These are phyloP conservation scores for Loriculus beryllinus DNA, from an alignment of 2,797 vertebrate species.

Conservation along the genomic window DNA sequence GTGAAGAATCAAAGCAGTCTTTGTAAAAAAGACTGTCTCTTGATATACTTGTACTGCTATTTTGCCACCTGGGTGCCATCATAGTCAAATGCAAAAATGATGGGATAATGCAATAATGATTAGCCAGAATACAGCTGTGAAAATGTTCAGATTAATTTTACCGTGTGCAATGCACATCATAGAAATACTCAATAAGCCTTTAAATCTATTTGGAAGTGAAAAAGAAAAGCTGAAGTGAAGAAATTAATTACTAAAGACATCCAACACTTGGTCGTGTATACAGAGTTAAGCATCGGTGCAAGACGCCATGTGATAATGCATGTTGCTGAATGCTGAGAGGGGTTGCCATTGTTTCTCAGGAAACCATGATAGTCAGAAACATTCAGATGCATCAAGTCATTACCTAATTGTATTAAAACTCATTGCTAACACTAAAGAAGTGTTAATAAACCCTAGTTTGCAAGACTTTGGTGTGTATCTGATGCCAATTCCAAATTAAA, in stretches of 20 bases:
- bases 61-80: neutral
- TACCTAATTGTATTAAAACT: neutral
- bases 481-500: neutral
- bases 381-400: neutral
- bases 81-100: neutral
- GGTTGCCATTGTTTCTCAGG: conserved; percentile 6
- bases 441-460: neutral
- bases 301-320: neutral
- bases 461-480: neutral
- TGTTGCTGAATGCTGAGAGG: neutral
- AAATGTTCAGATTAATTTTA: neutral
- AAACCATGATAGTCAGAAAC: conserved; percentile 14
- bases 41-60: neutral
- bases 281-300: neutral
- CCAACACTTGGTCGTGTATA: neutral
- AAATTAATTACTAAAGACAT: neutral
- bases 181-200: neutral
- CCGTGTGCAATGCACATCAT: neutral
- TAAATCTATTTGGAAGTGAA: neutral
- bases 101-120: neutral
- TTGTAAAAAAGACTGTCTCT: neutral
- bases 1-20: neutral
- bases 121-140: neutral
- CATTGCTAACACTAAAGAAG: neutral
- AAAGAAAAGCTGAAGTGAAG: neutral